These are phyloP conservation scores for Listronotus oregonensis DNA, from an alignment of 1,140 invertebrate genomes.

Conservation along the genomic window DNA sequence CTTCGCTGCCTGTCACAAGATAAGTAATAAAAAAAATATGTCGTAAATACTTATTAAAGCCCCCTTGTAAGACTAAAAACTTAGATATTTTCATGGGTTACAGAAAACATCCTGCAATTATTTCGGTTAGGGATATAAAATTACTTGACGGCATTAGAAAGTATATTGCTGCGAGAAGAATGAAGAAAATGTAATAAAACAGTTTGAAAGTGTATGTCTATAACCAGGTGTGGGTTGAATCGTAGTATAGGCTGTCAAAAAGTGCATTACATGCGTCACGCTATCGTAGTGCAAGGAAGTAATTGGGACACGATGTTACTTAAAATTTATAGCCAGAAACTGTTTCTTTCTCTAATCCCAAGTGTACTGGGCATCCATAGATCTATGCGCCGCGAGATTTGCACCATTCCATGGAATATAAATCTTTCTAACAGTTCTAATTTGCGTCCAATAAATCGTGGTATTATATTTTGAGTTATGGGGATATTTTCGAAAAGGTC, in stretches of 20 bases:
- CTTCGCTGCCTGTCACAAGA: too few species aligned
- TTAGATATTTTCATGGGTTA: too few species aligned
- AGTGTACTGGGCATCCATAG: conserved; percentile 31
- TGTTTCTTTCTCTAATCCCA: conserved; percentile 35
- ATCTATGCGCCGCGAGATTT: conserved; percentile 34
- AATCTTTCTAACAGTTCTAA: conserved; percentile 49
- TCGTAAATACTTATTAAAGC: too few species aligned
- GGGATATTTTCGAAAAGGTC: conserved; percentile 43
- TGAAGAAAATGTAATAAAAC: conserved; percentile 9
- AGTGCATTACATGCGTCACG: conserved; percentile 47
- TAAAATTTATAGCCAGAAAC: conserved; percentile 51
- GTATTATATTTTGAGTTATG: conserved; percentile 45
- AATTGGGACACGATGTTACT: conserved; percentile 55
- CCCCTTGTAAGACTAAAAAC: too few species aligned
- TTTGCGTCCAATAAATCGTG: conserved; percentile 49
- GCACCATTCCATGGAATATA: conserved; percentile 40
- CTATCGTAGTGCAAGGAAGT: conserved; percentile 53
- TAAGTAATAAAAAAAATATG: too few species aligned
- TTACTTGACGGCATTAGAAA: conserved; percentile 3
- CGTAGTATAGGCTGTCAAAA: conserved; percentile 32
- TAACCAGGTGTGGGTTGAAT: conserved; percentile 21
- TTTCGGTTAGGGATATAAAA: neutral
- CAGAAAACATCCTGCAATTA: too few species aligned
- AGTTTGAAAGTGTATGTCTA: conserved; percentile 15
- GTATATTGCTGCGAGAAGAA: neutral